These are phyloP conservation scores for Drosophila emarginata DNA, from an alignment of 2,888 invertebrate species.

Conservation along the genomic window DNA sequence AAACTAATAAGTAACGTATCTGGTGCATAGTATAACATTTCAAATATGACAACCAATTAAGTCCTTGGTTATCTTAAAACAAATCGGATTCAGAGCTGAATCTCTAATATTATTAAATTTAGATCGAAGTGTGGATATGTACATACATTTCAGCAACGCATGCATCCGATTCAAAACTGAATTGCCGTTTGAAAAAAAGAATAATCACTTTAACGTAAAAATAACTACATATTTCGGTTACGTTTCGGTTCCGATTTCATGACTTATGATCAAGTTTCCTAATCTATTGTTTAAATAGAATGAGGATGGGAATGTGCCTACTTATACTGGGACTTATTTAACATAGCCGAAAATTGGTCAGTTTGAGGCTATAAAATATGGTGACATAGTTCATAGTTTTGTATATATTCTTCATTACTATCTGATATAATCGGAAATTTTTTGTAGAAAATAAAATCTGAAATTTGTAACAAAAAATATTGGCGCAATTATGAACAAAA, in stretches of 20 bases:
- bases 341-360: not conserved
- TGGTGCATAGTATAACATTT: not conserved
- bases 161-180: not conserved
- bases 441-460: not conserved
- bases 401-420: not conserved
- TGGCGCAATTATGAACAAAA: too few species aligned
- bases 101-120: not conserved
- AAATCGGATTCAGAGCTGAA: not conserved
- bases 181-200: not conserved
- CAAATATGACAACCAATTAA: conserved; percentile 11
- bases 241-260: not conserved
- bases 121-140: not conserved
- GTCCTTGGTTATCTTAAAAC: too few species aligned
- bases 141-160: too few species aligned
- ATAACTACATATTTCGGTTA: not conserved
- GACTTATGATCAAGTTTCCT: not conserved
- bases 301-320: not conserved
- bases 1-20: not conserved
- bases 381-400: not conserved
- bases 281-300: not conserved
- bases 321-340: not conserved
- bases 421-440: too few species aligned
- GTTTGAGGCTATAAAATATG: not conserved
- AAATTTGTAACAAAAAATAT: too few species aligned
- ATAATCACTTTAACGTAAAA: not conserved